Conservation (phyloP, 2,888 invertebrate species). For the Luffia ferchaultella region DNA sequence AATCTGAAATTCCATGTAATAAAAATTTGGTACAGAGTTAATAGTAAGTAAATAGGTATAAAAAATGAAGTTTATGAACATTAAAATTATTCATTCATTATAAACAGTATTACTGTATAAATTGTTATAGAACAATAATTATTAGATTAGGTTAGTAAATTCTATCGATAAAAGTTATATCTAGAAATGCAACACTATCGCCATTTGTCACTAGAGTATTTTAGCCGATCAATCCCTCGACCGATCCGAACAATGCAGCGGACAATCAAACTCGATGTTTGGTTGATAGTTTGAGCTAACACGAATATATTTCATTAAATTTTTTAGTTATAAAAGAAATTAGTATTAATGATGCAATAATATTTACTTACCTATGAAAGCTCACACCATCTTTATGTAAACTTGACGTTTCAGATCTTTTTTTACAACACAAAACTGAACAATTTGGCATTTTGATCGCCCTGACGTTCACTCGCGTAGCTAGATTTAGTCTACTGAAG, state of each 20-base stretch:
- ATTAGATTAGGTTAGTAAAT: background rate
- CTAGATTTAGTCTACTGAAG: too few species aligned
- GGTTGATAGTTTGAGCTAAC: background rate
- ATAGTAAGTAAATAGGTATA: background rate
- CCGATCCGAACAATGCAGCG: background rate
- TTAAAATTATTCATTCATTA: background rate
- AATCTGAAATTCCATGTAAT: background rate
- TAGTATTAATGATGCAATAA: background rate
- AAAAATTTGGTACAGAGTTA: background rate
- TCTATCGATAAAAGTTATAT: background rate
- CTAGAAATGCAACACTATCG: background rate
- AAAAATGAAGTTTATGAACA: background rate
- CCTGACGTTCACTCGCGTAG: too few species aligned
- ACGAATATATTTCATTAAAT: background rate
- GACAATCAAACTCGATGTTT: background rate
- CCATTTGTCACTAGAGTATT: background rate
- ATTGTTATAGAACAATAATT: too few species aligned
- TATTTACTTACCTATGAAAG: background rate
- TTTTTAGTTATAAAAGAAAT: background rate
- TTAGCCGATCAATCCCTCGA: background rate
- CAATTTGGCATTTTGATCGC: background rate
- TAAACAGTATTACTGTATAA: too few species aligned
- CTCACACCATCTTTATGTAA: conserved; percentile 3
- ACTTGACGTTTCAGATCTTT: background rate
- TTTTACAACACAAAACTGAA: background rate